Evolutionary conservation across 2,888 invertebrate species (phyloP).

Genomic region (Xestia xanthographa): DNA sequence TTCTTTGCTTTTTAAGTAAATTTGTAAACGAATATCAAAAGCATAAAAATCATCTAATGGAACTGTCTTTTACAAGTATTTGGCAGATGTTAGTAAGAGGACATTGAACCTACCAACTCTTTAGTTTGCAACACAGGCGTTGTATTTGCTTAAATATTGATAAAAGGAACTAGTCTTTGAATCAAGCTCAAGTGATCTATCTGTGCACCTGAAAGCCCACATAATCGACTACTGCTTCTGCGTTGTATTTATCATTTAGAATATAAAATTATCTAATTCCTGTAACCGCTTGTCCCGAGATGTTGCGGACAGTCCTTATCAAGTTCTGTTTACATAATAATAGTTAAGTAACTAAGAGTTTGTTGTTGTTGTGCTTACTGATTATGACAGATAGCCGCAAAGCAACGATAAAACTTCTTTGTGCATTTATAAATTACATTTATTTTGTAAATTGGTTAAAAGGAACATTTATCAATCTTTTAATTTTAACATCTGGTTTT

Average conservation of each 20-base stretch:
- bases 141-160: not conserved
- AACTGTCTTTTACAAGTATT: not conserved
- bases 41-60: not conserved
- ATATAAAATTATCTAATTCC: not conserved
- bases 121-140: too few species aligned
- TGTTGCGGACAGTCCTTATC: not conserved
- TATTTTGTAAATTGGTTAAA: not conserved
- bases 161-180: not conserved
- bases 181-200: not conserved
- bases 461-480: not conserved
- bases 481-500: not conserved
- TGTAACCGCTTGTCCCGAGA: not conserved
- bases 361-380: constrained; percentile 15
- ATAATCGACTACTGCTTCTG: too few species aligned
- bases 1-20: not conserved
- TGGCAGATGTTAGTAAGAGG: not conserved
- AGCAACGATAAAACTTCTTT: not conserved
- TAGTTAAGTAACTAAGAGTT: constrained; percentile 7
- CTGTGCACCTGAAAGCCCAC: not conserved
- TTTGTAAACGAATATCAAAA: not conserved
- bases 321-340: constrained; percentile 18
- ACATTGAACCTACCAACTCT: not conserved
- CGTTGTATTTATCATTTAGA: not conserved
- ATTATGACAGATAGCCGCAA: constrained; percentile 18
- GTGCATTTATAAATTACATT: not conserved